Evolutionary conservation across 2,888 invertebrate genomes (phyloP), one percentile per base, ranked within the genome.

Genomic region (Drosophila barbarae): DNA sequence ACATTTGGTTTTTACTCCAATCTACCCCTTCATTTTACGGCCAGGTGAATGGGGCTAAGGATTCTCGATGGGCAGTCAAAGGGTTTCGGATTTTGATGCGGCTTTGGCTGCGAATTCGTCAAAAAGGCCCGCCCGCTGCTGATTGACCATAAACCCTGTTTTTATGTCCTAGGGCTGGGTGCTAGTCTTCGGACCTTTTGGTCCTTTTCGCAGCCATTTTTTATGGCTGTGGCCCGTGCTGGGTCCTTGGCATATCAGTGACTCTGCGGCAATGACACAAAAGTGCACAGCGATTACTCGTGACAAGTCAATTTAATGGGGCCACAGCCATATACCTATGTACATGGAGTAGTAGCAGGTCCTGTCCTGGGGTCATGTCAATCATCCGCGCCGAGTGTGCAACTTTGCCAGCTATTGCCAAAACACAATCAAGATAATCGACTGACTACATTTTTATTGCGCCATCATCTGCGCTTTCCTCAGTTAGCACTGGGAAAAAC

Each of bases 71-170:
- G 65, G 56, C 82, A 71, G 59, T 72, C 65, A 59, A 77, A 75
- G 65, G 85, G 78, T 70, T 84, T 80, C 79, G 72, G 52, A 54
- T 52, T 38, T 30, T 38, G 46, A 21, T 32, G 46, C 3, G 46
- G 44, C 44, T 28, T 44, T 28, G 28, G 15, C 12, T 44, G 28
- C 18, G 44, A 13, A 47, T 47, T 47, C 46, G 69, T 81, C 73
- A 71, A 85, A 63, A 64, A 84, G 66, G 80, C 73, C 58, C 69
- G 74, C 60, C 69, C 53, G 36, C 73, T 63, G 18, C 71, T 80
- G 77, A 80, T 85, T 77, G 80, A 67, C 81, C 85, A 84, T 80
- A 85, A 84, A 85, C 71, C 63, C 67, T 44, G 57, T 34, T 50
- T 69, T 61, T 60, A 60, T 60, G 18, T 26, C 46, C 38, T 58